Evolutionary conservation across 2,888 invertebrate genomes (phyloP).

Genomic region (Cosmia pyralina): DNA sequence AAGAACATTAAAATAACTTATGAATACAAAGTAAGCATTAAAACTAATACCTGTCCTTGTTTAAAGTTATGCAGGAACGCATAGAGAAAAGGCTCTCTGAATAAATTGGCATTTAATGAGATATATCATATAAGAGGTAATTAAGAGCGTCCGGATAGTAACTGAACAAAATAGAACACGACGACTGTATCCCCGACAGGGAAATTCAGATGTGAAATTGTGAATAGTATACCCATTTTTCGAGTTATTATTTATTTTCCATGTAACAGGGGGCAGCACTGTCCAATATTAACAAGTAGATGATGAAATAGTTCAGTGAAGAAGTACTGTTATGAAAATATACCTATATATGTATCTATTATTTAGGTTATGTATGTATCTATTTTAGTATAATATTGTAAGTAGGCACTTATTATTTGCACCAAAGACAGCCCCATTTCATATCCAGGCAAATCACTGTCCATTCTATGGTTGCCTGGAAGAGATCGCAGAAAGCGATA

Average conservation of each 20-base stretch:
- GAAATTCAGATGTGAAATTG: too few species aligned
- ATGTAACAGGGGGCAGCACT: neutral
- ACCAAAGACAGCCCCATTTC: too few species aligned
- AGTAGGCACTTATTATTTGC: too few species aligned
- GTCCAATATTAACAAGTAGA: neutral
- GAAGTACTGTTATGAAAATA: neutral
- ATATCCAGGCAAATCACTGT: too few species aligned
- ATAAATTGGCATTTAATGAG: constrained; percentile 26
- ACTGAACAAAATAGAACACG: neutral
- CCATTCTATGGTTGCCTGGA: too few species aligned
- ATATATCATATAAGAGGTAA: too few species aligned
- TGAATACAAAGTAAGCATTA: neutral
- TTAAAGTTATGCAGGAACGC: constrained; percentile 26
- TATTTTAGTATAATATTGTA: too few species aligned
- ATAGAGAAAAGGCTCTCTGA: constrained; percentile 23
- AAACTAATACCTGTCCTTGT: neutral
- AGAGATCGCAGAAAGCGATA: too few species aligned
- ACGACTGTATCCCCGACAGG: neutral
- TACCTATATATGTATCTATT: too few species aligned
- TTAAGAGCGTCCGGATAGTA: constrained; percentile 1
- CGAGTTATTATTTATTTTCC: neutral
- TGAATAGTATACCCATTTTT: neutral
- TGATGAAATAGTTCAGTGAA: neutral
- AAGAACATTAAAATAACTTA: constrained; percentile 63
- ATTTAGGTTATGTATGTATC: too few species aligned